Evolutionary conservation across 2,797 vertebrate species (phyloP).

Genomic region (Sebastes cheni): DNA sequence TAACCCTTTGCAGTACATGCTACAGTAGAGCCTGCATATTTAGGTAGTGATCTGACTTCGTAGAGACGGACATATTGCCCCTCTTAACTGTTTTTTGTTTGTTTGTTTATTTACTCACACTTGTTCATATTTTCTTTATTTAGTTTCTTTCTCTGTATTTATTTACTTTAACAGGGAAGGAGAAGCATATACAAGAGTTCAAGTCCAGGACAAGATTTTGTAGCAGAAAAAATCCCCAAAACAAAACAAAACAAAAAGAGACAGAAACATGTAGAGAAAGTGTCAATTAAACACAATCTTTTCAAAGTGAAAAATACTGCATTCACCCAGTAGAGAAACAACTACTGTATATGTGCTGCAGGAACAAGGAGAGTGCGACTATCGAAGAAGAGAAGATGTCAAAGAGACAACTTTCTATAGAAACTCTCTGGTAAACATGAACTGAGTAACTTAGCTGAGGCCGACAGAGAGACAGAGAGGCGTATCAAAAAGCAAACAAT

Average conservation of each 20-base stretch:
- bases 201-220: background rate
- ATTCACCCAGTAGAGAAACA: conserved; percentile 3
- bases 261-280: background rate
- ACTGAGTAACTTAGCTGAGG: background rate
- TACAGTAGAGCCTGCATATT: background rate
- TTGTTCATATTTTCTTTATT: background rate
- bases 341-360: background rate
- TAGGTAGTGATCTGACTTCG: background rate
- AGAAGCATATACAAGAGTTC: conserved; percentile 6
- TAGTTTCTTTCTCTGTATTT: background rate
- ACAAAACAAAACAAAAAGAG: background rate
- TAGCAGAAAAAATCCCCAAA: background rate
- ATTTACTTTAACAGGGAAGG: background rate
- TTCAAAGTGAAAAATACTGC: background rate
- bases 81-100: background rate
- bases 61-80: background rate
- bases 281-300: conserved; percentile 16
- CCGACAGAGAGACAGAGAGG: background rate
- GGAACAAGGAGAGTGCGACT: background rate
- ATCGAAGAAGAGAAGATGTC: background rate
- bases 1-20: conserved; percentile 18
- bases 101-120: background rate
- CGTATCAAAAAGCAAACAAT: background rate
- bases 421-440: conserved; percentile 8
- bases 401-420: background rate